phyloP scores from a whole-genome alignment of 1,140 invertebrate genomes.

The Latrodectus geometricus region DNA sequence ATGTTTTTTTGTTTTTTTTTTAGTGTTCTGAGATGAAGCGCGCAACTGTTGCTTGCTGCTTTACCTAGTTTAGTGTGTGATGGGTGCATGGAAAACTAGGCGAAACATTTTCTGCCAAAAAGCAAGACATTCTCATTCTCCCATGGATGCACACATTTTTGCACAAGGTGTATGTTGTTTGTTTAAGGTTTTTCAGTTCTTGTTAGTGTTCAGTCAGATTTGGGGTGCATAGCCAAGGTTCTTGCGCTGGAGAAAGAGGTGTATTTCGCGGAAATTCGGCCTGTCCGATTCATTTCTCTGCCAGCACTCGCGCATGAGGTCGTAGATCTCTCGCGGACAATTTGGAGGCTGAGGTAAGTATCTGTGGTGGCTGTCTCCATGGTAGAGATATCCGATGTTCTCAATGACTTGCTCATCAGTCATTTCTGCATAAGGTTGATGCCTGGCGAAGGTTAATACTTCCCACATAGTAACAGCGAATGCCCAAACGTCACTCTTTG shows the following conservation, averaged over 20 bases:
- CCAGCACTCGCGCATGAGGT: constrained; percentile 95
- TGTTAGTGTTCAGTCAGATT: constrained; percentile 14
- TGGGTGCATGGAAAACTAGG: background rate
- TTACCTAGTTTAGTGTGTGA: background rate
- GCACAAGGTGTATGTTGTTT: too few relatives aligned
- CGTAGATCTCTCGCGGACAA: constrained; percentile 91
- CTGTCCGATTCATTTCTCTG: constrained; percentile 84
- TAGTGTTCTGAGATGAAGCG: background rate
- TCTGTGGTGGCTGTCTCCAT: constrained; percentile 76
- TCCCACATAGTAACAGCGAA: constrained; percentile 93
- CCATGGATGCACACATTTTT: too few relatives aligned
- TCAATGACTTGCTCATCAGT: constrained; percentile 84
- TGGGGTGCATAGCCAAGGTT: constrained; percentile 79
- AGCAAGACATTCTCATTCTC: background rate
- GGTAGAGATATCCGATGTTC: constrained; percentile 80
- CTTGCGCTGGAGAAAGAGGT: constrained; percentile 90
- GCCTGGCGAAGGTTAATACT: constrained; percentile 84
- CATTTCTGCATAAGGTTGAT: constrained; percentile 84
- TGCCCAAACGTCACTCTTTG: constrained; percentile 89
- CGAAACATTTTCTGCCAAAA: background rate
- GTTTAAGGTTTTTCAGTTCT: background rate
- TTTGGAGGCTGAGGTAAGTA: constrained; percentile 81
- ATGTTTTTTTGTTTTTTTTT: background rate
- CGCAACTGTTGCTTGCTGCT: background rate
- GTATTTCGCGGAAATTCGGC: constrained; percentile 91